Conservation (phyloP, 2,888 invertebrate species). For the Empis livida region DNA sequence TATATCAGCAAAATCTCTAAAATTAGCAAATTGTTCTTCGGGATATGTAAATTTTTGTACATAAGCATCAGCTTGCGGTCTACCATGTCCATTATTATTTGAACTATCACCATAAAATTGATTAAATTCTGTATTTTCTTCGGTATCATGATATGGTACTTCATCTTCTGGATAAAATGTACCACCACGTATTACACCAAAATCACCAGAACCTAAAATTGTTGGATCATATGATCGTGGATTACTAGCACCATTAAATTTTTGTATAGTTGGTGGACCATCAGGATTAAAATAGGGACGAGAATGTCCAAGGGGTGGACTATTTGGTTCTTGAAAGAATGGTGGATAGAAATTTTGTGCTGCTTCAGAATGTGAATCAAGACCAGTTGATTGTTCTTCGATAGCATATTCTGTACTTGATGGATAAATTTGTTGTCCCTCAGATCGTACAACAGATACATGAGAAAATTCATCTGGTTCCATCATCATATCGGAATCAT, state of each 20-base stretch:
- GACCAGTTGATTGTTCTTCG: constrained; percentile 4
- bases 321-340: constrained; percentile 43
- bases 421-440: constrained; percentile 28
- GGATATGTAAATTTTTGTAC: constrained; percentile 52
- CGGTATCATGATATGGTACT: constrained; percentile 41
- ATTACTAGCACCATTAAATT: constrained; percentile 8
- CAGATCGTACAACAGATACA: constrained; percentile 25
- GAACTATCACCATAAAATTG: constrained; percentile 42
- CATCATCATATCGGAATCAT: constrained; percentile 36
- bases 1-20: constrained; percentile 82
- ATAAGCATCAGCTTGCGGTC: constrained; percentile 54
- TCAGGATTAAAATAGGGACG: constrained; percentile 44
- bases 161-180: constrained; percentile 71
- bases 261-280: constrained; percentile 30
- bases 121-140: constrained; percentile 42
- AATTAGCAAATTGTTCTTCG: constrained; percentile 77
- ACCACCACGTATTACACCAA: constrained; percentile 74
- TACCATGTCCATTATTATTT: constrained; percentile 57
- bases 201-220: constrained; percentile 70
- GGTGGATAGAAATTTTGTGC: constrained; percentile 65
- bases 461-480: constrained; percentile 33
- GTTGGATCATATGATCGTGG: constrained; percentile 42
- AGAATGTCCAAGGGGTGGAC: constrained; percentile 47
- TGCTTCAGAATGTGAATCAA: constrained; percentile 36
- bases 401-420: constrained; percentile 2